Evolutionary conservation across 1,140 invertebrate genomes (phyloP), one percentile per base, ranked within the genome.

Genomic region (Meloidogyne hapla): DNA sequence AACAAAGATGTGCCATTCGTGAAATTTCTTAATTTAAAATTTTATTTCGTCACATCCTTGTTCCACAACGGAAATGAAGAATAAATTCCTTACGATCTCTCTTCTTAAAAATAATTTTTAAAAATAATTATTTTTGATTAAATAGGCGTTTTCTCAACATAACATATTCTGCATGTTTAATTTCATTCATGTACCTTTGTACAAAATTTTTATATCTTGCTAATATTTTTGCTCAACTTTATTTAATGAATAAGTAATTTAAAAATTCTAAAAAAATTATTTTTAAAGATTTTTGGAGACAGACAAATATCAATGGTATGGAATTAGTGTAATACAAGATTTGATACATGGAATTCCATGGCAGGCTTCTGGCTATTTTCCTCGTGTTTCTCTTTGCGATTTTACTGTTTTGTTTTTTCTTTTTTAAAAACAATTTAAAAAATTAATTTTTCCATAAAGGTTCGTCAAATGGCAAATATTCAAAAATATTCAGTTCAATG

Each of bases 301-400:
- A 1, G 81, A 85, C 63, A 75, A 74, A 61, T 77, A 87, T 68
- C 62, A 83, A 15, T 86, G 82, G 82, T 87, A 87, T 68, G 84
- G 84, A 4, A 69, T 84, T 33, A 80, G 82, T n/a, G 84, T 86
- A 9, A 81, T 86, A 42, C n/a, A 56, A 45, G 82, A 86, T 66
- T 78, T 86, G 25, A 68, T 86, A 12, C 80, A 45, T n/a, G 84
- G 84, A 26, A 69, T 72, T 12, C 66, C 81, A 10, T 86, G 85
- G 84, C 84, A 85, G 61, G 72, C 84, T 21, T 88, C 88, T 21
- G 84, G 79, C 15, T 83, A 87, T 18, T 90, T 90, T 83, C 89
- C 89, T 0, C 81, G 89, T 66, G 88, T 90, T 12, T 90, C 90
- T 23, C 83, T 90, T 65, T 90, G 89, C 82, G 89, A 90, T 81